A percentile compares a stretch with the other conserved stretches of the same genome.
Conservation (phyloP, 2,888 invertebrate species). For the Mantis religiosa region DNA sequence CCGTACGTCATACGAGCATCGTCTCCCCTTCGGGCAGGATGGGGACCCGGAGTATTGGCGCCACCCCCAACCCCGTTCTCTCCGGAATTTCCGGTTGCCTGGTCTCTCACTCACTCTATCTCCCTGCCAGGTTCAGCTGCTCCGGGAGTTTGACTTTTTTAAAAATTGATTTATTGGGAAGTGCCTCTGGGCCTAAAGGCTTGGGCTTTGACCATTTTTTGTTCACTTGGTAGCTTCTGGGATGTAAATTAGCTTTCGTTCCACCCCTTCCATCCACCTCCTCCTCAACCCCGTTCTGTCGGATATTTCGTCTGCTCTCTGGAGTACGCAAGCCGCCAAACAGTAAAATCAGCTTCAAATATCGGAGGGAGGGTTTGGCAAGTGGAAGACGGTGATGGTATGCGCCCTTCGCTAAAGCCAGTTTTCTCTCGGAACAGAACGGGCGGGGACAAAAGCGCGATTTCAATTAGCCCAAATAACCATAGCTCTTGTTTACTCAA, state of each 20-base stretch:
- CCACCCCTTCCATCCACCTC: neutral
- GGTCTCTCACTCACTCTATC: neutral
- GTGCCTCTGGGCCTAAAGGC: slow-evolving; percentile 19
- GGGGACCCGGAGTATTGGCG: slow-evolving; percentile 3
- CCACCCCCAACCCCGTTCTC: neutral
- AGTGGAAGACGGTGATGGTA: slow-evolving; percentile 1
- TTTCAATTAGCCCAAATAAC: neutral
- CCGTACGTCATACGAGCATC: neutral
- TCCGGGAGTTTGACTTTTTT: slow-evolving; percentile 16
- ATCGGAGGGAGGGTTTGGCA: neutral
- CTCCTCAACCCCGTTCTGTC: neutral
- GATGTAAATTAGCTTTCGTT: slow-evolving; percentile 13
- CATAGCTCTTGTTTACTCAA: neutral
- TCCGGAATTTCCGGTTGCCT: slow-evolving; percentile 17
- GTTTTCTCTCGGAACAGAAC: neutral
- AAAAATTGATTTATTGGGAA: slow-evolving; percentile 25
- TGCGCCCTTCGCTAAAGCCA: neutral
- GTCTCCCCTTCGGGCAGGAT: slow-evolving; percentile 1
- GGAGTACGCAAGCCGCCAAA: slow-evolving; percentile 3
- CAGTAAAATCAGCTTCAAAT: slow-evolving; percentile 17
- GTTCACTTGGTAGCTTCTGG: slow-evolving; percentile 16
- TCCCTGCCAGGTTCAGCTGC: slow-evolving; percentile 11
- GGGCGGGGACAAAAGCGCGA: neutral
- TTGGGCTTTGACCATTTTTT: slow-evolving; percentile 13
- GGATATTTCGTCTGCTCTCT: neutral